Evolutionary conservation across 2,888 invertebrate genomes (phyloP).

Genomic region (Cancer borealis): DNA sequence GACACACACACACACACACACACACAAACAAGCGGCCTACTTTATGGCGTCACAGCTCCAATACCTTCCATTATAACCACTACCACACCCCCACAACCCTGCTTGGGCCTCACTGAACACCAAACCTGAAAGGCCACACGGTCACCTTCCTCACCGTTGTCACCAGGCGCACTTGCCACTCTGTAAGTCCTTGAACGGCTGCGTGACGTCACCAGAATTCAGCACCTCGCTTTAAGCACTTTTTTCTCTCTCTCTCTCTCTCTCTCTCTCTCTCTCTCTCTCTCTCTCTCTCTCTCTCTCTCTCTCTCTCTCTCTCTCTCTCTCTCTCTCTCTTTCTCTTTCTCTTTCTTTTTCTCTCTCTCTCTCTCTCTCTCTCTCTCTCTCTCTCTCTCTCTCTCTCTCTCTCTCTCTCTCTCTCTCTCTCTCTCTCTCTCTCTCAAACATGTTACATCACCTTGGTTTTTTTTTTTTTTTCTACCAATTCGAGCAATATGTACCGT

Average conservation of each 20-base stretch:
- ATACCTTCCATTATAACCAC: neutral
- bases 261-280: constrained; percentile 32
- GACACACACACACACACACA: neutral
- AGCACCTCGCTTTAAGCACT: neutral
- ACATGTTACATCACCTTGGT: too few species aligned
- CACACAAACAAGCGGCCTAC: too few species aligned
- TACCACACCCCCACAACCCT: neutral
- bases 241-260: neutral
- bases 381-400: constrained; percentile 32
- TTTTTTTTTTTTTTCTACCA: too few species aligned
- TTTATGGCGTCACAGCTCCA: too few species aligned
- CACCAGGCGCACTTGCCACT: neutral
- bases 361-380: neutral
- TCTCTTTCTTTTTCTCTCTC: neutral
- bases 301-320: neutral
- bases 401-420: constrained; percentile 11
- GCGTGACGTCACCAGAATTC: neutral
- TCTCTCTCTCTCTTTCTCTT: neutral
- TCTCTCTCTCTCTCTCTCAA: neutral
- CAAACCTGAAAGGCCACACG: neutral
- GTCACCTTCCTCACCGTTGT: neutral
- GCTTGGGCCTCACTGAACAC: neutral
- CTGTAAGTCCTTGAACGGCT: neutral
- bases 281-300: constrained; percentile 24
- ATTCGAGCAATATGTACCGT: too few species aligned